Evolutionary conservation across 1,140 invertebrate genomes (phyloP).

Genomic region (Diachasmimorpha longicaudata): DNA sequence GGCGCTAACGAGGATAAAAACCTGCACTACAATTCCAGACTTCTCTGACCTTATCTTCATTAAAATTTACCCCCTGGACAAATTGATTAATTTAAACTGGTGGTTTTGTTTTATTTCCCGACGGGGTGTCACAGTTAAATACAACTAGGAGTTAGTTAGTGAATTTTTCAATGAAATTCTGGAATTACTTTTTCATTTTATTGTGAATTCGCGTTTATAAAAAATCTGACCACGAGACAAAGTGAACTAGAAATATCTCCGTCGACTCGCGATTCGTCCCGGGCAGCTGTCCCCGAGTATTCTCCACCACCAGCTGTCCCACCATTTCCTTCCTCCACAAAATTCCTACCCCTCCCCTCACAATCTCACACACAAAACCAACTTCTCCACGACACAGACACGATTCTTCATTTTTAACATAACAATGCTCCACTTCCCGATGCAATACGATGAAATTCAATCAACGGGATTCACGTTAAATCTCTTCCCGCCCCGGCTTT

Average conservation of each 20-base stretch:
- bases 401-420: conserved; percentile 31
- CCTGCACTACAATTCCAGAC: not conserved
- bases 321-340: not conserved
- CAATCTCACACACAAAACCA: conserved; percentile 33
- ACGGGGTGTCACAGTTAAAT: no score
- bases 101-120: no score
- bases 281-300: not conserved
- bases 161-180: no score
- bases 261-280: not conserved
- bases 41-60: not conserved
- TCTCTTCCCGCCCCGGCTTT: not conserved
- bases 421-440: conserved; percentile 33
- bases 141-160: no score
- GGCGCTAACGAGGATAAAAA: conserved; percentile 28
- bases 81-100: no score
- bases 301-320: not conserved
- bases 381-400: conserved; percentile 34
- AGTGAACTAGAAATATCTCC: no score
- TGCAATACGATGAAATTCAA: conserved; percentile 9
- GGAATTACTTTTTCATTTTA: no score
- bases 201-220: no score
- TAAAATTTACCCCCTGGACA: not conserved
- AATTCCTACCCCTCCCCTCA: not conserved
- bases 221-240: no score
- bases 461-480: conserved; percentile 22